Evolutionary conservation across 2,888 invertebrate genomes (phyloP).

Genomic region (Lasius platythorax): DNA sequence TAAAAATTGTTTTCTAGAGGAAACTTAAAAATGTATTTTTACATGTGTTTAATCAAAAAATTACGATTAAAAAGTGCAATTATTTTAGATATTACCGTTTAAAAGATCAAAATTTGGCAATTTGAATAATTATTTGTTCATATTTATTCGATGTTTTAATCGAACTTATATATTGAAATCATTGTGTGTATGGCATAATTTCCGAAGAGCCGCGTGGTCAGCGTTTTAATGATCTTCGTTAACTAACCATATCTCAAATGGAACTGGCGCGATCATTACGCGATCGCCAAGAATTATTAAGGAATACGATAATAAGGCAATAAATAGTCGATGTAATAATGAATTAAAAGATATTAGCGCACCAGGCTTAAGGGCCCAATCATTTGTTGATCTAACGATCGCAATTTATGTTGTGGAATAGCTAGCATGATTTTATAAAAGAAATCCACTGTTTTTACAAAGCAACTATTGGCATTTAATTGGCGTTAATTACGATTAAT

Average conservation of each 20-base stretch:
- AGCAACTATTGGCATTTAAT: not conserved
- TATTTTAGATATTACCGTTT: not conserved
- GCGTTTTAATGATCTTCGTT: conserved; percentile 62
- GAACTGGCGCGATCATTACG: conserved; percentile 19
- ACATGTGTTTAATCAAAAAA: not conserved
- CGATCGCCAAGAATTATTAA: conserved; percentile 33
- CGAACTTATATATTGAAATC: not conserved
- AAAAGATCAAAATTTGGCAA: not conserved
- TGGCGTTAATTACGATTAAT: not conserved
- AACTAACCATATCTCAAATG: conserved; percentile 17
- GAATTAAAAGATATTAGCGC: conserved; percentile 44
- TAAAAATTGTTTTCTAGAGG: not conserved
- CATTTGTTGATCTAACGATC: conserved; percentile 6
- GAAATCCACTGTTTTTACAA: not conserved
- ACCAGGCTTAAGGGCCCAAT: not conserved
- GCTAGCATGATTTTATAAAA: conserved; percentile 3
- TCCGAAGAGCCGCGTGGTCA: not conserved
- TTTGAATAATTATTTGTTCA: not conserved
- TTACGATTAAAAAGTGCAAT: not conserved
- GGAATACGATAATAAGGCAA: conserved; percentile 59
- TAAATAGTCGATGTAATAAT: conserved; percentile 1
- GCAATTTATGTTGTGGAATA: conserved; percentile 11
- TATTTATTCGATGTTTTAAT: not conserved
- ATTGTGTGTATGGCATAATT: not conserved
- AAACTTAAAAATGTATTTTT: not conserved